phyloP scores from a whole-genome alignment of 2,888 invertebrate genomes.

The Pseudolycoriella hygida region DNA sequence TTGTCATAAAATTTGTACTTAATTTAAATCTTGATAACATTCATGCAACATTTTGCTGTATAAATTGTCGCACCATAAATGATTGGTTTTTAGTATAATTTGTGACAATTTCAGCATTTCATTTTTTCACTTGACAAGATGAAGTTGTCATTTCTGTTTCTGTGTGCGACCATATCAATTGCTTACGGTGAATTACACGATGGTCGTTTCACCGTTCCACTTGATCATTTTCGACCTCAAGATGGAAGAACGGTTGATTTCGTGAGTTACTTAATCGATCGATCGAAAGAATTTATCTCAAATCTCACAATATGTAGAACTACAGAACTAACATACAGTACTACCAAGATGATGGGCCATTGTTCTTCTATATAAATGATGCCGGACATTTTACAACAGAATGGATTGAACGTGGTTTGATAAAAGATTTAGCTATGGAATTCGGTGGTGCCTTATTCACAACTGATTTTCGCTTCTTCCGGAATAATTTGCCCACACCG shows the following conservation, averaged over 20 bases:
- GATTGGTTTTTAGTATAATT: too few relatives aligned
- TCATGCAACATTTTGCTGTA: too few relatives aligned
- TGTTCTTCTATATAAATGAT: conserved; percentile 2
- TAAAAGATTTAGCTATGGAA: conserved; percentile 6
- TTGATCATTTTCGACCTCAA: neutral
- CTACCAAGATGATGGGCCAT: conserved; percentile 1
- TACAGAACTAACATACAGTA: neutral
- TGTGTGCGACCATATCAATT: too few relatives aligned
- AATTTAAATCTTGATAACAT: too few relatives aligned
- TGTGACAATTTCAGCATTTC: too few relatives aligned
- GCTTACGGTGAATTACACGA: neutral
- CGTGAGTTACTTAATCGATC: neutral
- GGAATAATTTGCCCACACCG: conserved; percentile 1
- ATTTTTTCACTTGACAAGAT: too few relatives aligned
- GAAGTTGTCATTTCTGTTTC: too few relatives aligned
- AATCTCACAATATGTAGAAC: too few relatives aligned
- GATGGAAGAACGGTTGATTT: neutral
- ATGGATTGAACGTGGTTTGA: conserved; percentile 1
- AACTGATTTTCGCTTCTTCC: conserved; percentile 6
- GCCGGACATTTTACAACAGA: neutral
- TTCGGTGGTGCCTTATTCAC: conserved; percentile 4
- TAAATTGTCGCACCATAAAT: too few relatives aligned
- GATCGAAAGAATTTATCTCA: too few relatives aligned
- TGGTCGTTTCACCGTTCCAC: neutral
- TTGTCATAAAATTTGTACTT: too few relatives aligned